Percentiles rank a stretch among this genome's conserved stretches.
Evolutionary conservation across 2,113 vertebrate genomes (phyloP).

Genomic region (Rhinolophus ferrumequinum): DNA sequence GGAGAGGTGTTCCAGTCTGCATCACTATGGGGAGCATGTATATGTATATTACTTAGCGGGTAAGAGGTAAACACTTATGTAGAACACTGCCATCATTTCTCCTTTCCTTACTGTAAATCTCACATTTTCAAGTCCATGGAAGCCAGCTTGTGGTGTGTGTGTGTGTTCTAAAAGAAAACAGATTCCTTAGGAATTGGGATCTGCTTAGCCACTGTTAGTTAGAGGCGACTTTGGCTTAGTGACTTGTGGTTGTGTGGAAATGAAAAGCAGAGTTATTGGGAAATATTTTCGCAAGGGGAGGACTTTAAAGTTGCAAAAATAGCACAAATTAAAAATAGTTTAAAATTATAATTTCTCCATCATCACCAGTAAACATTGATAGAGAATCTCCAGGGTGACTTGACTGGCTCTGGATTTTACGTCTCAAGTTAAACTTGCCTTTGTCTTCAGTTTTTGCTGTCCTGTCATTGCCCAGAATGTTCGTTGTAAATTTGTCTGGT

Average conservation of each 20-base stretch:
- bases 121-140: background rate
- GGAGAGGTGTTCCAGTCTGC: background rate
- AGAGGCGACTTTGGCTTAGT: background rate
- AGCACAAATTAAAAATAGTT: background rate
- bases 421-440: background rate
- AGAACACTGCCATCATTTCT: background rate
- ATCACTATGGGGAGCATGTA: too few relatives aligned
- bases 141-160: background rate
- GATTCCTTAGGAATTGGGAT: background rate
- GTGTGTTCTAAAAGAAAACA: background rate
- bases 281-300: background rate
- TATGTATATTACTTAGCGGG: background rate
- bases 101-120: background rate
- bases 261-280: slow-evolving; percentile 10
- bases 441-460: background rate
- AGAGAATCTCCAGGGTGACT: background rate
- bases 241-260: background rate
- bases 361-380: background rate
- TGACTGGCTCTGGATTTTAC: background rate
- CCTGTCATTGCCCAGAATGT: background rate
- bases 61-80: background rate
- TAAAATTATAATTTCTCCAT: background rate
- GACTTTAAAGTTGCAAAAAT: slow-evolving; percentile 13
- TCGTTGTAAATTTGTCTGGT: background rate
- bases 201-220: background rate